A percentile compares a stretch with the other conserved stretches of the same genome.
Evolutionary conservation across 2,797 vertebrate genomes (phyloP).

Genomic region (Sparidentex hasta): DNA sequence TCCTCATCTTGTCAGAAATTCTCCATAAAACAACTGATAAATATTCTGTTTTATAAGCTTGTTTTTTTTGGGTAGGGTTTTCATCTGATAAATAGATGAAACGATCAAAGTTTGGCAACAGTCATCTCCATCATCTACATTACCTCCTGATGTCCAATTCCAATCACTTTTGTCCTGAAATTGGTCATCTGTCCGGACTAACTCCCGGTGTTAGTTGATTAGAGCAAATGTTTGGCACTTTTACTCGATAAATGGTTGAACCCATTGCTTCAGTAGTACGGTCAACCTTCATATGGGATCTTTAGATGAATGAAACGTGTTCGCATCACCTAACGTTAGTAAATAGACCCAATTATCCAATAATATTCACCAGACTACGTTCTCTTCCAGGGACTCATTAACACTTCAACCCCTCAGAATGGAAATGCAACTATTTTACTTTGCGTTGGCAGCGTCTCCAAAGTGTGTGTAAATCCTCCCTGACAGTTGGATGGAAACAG

Average conservation of each 20-base stretch:
- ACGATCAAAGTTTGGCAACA: not conserved
- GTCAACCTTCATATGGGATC: not conserved
- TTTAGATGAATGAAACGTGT: constrained; percentile 28
- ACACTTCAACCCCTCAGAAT: constrained; percentile 47
- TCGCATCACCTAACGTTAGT: constrained; percentile 22
- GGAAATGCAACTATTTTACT: constrained; percentile 54
- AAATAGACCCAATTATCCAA: constrained; percentile 27
- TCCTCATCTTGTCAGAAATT: not conserved
- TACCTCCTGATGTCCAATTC: not conserved
- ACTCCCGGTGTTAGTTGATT: not conserved
- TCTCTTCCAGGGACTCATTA: constrained; percentile 59
- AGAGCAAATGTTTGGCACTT: not conserved
- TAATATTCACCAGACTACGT: constrained; percentile 6
- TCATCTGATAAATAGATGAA: not conserved
- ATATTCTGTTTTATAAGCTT: not conserved
- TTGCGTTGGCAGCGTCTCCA: constrained; percentile 52
- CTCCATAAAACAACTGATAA: not conserved
- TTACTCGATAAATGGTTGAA: not conserved
- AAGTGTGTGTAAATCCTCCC: constrained; percentile 64
- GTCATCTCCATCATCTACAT: not conserved
- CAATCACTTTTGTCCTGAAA: not conserved
- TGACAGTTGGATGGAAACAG: constrained; percentile 71
- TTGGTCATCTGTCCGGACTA: too few species aligned
- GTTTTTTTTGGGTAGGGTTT: not conserved
- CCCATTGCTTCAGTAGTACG: too few species aligned